A percentile compares a stretch with the other conserved stretches of the same genome.
phyloP scores from a whole-genome alignment of 2,888 invertebrate species.

The Eupithecia abbreviata region DNA sequence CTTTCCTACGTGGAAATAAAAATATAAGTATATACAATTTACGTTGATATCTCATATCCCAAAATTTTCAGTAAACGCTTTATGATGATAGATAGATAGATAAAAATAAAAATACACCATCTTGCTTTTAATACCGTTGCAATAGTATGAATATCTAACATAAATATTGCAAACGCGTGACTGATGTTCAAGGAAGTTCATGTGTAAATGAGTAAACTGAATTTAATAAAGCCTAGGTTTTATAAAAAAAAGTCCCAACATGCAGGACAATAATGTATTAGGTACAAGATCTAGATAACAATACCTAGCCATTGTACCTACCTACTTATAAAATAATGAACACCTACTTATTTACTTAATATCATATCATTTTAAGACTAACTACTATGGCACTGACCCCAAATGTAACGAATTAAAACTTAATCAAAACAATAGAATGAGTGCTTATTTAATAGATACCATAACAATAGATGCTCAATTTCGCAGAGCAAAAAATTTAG shows the following conservation, averaged over 20 bases:
- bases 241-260: neutral
- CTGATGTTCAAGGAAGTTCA: neutral
- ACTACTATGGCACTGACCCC: conserved; percentile 16
- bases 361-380: neutral
- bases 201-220: neutral
- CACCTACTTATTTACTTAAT: neutral
- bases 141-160: neutral
- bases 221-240: neutral
- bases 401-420: conserved; percentile 7
- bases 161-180: neutral
- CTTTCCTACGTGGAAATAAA: neutral
- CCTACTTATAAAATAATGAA: neutral
- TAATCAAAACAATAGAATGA: conserved; percentile 12
- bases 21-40: too few species aligned
- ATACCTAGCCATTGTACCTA: neutral
- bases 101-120: neutral
- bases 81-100: neutral
- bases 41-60: too few species aligned
- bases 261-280: neutral
- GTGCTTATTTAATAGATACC: conserved; percentile 5
- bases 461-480: conserved; percentile 1
- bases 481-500: conserved; percentile 39
- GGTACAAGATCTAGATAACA: neutral
- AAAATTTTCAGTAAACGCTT: neutral
- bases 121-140: neutral